Conservation (phyloP, 2,797 vertebrate genomes). For the Paratrypauchen microcephalus region DNA sequence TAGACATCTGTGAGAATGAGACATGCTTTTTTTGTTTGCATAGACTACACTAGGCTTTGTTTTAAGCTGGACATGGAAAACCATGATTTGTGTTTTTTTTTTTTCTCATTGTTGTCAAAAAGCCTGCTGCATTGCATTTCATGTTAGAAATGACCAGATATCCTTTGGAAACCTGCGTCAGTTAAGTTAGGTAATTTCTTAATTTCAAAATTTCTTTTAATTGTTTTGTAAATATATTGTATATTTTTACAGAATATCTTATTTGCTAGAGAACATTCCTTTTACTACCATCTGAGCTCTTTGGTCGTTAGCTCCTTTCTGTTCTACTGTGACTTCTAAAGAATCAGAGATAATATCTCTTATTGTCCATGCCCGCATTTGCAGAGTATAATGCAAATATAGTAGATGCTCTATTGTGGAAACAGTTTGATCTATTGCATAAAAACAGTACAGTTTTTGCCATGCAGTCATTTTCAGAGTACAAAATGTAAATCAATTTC, state of each 20-base stretch:
- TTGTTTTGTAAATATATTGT: constrained; percentile 72
- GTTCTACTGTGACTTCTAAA: constrained; percentile 15
- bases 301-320: constrained; percentile 33
- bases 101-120: constrained; percentile 47
- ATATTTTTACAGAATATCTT: constrained; percentile 61
- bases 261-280: constrained; percentile 47
- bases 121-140: constrained; percentile 45
- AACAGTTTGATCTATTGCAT: constrained; percentile 37
- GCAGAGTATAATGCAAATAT: constrained; percentile 21
- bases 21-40: constrained; percentile 66
- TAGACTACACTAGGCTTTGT: constrained; percentile 61
- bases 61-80: constrained; percentile 63
- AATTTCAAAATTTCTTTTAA: constrained; percentile 38
- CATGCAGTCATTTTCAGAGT: constrained; percentile 22
- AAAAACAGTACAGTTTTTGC: constrained; percentile 36
- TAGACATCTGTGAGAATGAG: constrained; percentile 37
- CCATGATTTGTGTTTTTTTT: constrained; percentile 36
- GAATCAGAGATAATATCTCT: constrained; percentile 4
- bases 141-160: neutral
- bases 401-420: constrained; percentile 18
- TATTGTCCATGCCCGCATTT: constrained; percentile 19
- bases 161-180: constrained; percentile 16
- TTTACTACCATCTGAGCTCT: constrained; percentile 29
- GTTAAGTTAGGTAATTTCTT: constrained; percentile 39
- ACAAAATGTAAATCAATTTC: constrained; percentile 27